These are phyloP conservation scores for Allophyes oxyacanthae DNA, from an alignment of 2,888 invertebrate species.

Conservation along the genomic window DNA sequence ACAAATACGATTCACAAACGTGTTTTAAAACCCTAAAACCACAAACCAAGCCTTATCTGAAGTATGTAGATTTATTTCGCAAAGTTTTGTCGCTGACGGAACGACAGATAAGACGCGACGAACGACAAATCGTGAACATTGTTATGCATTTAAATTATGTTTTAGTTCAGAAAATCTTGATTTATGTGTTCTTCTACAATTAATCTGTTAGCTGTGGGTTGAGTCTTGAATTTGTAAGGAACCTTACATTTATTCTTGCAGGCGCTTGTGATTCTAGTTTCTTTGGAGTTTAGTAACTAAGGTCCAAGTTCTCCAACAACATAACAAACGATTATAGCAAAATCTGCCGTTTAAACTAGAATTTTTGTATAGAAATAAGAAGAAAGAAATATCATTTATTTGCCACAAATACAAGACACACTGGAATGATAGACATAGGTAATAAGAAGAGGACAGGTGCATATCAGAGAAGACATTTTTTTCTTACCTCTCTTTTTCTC, in stretches of 20 bases:
- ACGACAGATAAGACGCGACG: conserved; percentile 53
- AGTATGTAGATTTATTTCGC: conserved; percentile 69
- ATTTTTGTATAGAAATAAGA: too few species aligned
- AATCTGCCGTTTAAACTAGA: too few species aligned
- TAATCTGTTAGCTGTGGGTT: conserved; percentile 5
- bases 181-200: conserved; percentile 36
- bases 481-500: too few species aligned
- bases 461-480: too few species aligned
- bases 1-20: conserved; percentile 17
- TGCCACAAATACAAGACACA: too few species aligned
- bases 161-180: conserved; percentile 50
- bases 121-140: conserved; percentile 66
- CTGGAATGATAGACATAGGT: too few species aligned
- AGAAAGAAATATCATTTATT: too few species aligned
- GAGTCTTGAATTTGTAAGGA: conserved; percentile 18
- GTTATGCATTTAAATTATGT: conserved; percentile 66
- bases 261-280: not conserved
- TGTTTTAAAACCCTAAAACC: conserved; percentile 34
- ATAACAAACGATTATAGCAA: too few species aligned
- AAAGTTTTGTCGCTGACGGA: conserved; percentile 59
- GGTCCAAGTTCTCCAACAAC: too few species aligned
- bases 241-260: conserved; percentile 1
- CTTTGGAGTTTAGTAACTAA: too few species aligned
- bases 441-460: too few species aligned
- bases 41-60: conserved; percentile 50